phyloP scores from a whole-genome alignment of 2,888 invertebrate genomes.

The Exephanes ischioxanthus region DNA sequence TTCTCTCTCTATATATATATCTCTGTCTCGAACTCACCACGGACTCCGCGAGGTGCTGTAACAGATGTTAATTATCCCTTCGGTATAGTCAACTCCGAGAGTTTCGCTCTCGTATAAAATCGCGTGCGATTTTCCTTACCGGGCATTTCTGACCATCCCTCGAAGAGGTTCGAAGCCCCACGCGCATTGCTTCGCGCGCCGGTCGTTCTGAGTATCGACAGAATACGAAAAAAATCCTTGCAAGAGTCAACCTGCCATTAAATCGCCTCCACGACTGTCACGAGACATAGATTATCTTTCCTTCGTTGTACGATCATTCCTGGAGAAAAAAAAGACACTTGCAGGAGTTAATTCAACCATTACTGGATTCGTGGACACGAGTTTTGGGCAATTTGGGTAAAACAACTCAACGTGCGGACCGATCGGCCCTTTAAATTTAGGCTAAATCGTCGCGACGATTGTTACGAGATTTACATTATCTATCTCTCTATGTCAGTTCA shows the following conservation, averaged over 20 bases:
- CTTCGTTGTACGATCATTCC: background rate
- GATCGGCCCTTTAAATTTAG: no score
- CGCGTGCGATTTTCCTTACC: slow-evolving; percentile 56
- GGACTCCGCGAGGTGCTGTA: slow-evolving; percentile 80
- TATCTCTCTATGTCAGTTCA: no score
- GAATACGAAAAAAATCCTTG: background rate
- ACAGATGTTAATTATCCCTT: slow-evolving; percentile 85
- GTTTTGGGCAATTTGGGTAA: no score
- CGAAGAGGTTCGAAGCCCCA: slow-evolving; percentile 51
- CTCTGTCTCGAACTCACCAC: slow-evolving; percentile 30
- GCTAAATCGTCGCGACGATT: no score
- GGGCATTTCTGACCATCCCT: slow-evolving; percentile 39
- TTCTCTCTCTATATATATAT: slow-evolving; percentile 42
- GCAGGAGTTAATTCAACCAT: background rate
- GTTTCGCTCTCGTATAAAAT: slow-evolving; percentile 50
- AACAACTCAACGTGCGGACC: no score
- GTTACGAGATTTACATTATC: no score
- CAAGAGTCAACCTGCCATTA: background rate
- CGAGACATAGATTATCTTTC: background rate
- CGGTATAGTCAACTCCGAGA: slow-evolving; percentile 75
- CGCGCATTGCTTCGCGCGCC: slow-evolving; percentile 17
- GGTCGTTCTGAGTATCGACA: background rate
- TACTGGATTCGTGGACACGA: no score
- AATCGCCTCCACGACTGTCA: background rate
- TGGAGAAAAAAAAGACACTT: background rate